Evolutionary conservation across 2,113 vertebrate genomes (phyloP), one percentile per base, ranked within the genome.

Genomic region (Crypturellus undulatus): DNA sequence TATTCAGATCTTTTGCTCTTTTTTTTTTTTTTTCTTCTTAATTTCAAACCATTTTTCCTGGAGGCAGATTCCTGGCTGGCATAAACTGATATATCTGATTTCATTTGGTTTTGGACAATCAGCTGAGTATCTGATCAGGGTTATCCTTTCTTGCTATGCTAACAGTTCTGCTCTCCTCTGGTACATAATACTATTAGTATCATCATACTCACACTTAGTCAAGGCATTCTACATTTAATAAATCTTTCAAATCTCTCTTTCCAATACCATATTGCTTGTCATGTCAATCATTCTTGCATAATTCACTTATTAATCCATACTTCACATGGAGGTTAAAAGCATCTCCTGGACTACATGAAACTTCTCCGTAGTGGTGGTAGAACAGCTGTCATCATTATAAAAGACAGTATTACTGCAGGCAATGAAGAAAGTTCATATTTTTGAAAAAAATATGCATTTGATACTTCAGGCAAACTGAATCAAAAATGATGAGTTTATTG

Each of bases 231-330:
- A 72, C 71, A 79, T 89, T 83, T 93, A 93, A 86, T 94, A 90
- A 90, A 1, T 1, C 26, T 90, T 93, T 91, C 76, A 75, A 58
- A 94, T 93, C 42, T 60, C 0, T 0, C 38, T 84, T 92, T 87
- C 67, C 79, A 67, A 89, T 71, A 80, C 20, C 13, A 30, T 68
- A 75, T 64, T 84, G 18, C 76, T 92, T 71, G 10, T 52, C 42
- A 30, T 83, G 96, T 96, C 94, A 96, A 84, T 97, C 94, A 96
- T 78, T 94, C 79, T 28, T 64, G 56, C 30, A 62, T 94, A 91
- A 96, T 93, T 80, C 69, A 80, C 19, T 91, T 95, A 86, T 90
- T 95, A 94, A 88, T 60, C 82, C 69, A 70, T 75, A 80, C 51
- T 78, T 90, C 58, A 76, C 49, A 64, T 75, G 84, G 69, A 92